Base-by-base conservation (phyloP, 2,888 invertebrate genomes). In the Idaea straminata region DNA sequence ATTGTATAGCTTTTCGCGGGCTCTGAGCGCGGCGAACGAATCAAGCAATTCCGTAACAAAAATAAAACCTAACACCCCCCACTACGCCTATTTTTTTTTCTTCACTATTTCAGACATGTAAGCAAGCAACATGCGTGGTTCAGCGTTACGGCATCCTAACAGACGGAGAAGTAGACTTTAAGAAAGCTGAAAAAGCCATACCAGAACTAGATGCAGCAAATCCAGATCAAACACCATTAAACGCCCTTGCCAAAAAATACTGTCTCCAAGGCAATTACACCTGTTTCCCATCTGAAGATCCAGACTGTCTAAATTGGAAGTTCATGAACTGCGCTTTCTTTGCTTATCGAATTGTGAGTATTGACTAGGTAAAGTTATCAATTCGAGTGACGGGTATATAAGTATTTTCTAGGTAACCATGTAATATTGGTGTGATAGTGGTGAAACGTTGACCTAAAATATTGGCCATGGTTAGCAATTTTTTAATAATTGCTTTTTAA, bases 301-400 rank as follows among this genome's bases (percentile, higher is more conserved):
- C 13, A 3, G 15, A n/a, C 34, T 66, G 66, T 16, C 1, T 15
- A 13, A 16, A 47, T 4, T 59, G 64, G 15, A 60, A 62, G 57
- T 66, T 61, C 15, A 36, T 61, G 38, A 59, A 58, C 16, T 66
- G 66, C 35, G 61, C 62, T 4, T 61, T 59, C 15, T 62, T 68
- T n/a, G 62, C 63, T 36, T 61, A 61, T 38, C 35, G 47, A 16
- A 15, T 64, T 10, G 66, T 66, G 61, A 62, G 62, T 62, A 47
- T 13, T 2, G 7, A 47, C 13, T 47, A 7, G 10, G 25, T 25
- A 47, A 7, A 10, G 10, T 25, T 5, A 6, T 36, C 36, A 5
- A 36, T 36, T n/a, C n/a, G n/a, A n/a, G n/a, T n/a, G n/a, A n/a
- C n/a, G n/a, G n/a, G n/a, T n/a, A n/a, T n/a, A n/a, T n/a, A n/a